Evolutionary conservation across 1,140 invertebrate genomes (phyloP).

Genomic region (Rhynchophorus ferrugineus): DNA sequence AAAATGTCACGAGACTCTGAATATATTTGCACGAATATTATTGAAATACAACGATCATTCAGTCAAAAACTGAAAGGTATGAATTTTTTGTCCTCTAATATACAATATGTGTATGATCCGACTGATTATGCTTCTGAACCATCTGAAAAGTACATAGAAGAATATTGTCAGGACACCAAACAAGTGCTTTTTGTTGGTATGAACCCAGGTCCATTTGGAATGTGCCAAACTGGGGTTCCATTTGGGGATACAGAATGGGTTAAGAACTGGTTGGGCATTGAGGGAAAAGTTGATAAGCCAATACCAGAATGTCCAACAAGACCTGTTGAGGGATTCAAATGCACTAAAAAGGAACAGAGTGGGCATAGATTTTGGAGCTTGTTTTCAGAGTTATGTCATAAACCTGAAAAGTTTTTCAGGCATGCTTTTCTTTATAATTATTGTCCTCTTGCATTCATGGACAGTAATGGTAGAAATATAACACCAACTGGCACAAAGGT

Average conservation of each 20-base stretch:
- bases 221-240: constrained; percentile 89
- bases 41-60: no score
- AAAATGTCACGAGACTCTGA: no score
- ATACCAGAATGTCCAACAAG: constrained; percentile 59
- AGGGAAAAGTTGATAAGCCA: constrained; percentile 65
- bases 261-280: constrained; percentile 67
- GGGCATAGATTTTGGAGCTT: constrained; percentile 80
- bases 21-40: no score
- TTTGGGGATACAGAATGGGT: constrained; percentile 82
- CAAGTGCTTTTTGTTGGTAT: constrained; percentile 80
- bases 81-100: no score
- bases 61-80: no score
- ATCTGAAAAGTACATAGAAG: constrained; percentile 61
- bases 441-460: constrained; percentile 80
- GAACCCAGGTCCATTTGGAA: constrained; percentile 92
- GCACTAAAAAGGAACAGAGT: constrained; percentile 70
- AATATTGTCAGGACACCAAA: constrained; percentile 59
- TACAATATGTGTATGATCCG: constrained; percentile 74
- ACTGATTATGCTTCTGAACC: constrained; percentile 71
- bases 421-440: constrained; percentile 82
- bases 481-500: constrained; percentile 79
- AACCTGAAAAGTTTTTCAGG: constrained; percentile 70
- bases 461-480: constrained; percentile 67
- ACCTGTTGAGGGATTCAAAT: constrained; percentile 67
- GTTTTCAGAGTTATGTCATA: constrained; percentile 61